phyloP scores from a whole-genome alignment of 2,888 invertebrate species.

The Cosmia trapezina region DNA sequence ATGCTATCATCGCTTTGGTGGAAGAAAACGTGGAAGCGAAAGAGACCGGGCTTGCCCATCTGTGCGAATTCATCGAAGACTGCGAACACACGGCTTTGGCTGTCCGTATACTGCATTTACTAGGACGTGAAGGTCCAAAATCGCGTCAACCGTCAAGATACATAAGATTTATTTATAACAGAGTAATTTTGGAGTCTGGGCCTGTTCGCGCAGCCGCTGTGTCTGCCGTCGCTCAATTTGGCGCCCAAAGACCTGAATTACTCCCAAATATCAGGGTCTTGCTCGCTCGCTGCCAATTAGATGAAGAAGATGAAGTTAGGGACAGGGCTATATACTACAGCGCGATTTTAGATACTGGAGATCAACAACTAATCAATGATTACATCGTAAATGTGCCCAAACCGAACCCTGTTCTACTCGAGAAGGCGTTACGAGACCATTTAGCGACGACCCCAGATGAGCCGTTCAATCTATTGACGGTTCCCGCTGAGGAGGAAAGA shows the following conservation, averaged over 20 bases:
- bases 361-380: slow-evolving; percentile 93
- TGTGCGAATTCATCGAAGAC: slow-evolving; percentile 99
- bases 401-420: slow-evolving; percentile 96
- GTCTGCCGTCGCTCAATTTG: slow-evolving; percentile 99
- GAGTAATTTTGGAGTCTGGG: slow-evolving; percentile 98
- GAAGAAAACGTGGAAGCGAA: slow-evolving; percentile 99
- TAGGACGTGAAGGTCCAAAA: slow-evolving; percentile 99
- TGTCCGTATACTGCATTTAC: slow-evolving; percentile 97
- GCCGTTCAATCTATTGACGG: slow-evolving; percentile 96
- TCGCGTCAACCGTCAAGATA: slow-evolving; percentile 97
- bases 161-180: slow-evolving; percentile 96
- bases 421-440: slow-evolving; percentile 96
- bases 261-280: slow-evolving; percentile 94
- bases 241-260: slow-evolving; percentile 95
- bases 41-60: slow-evolving; percentile 98
- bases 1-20: slow-evolving; percentile 99
- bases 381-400: slow-evolving; percentile 94
- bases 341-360: slow-evolving; percentile 94
- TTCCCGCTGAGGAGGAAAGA: slow-evolving; percentile 96
- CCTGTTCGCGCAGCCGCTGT: slow-evolving; percentile 99
- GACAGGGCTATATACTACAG: slow-evolving; percentile 99
- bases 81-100: slow-evolving; percentile 99
- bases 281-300: slow-evolving; percentile 96
- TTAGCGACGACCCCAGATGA: slow-evolving; percentile 92
- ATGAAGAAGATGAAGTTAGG: slow-evolving; percentile 99